Evolutionary conservation across 2,113 vertebrate genomes (phyloP).

Genomic region (Baryphthengus martii): DNA sequence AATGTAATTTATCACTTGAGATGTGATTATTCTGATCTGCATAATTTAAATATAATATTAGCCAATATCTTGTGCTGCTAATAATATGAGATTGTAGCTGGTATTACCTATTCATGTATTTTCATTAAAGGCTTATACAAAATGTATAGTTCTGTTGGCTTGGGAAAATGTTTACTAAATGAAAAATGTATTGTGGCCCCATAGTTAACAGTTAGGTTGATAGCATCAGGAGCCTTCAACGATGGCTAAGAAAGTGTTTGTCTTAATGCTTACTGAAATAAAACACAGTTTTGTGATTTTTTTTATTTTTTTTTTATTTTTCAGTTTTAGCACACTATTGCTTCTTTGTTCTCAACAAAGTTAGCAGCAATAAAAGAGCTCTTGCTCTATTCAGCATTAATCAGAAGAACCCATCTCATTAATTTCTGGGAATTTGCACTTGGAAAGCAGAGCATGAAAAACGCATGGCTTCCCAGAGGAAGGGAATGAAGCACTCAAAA

Average conservation of each 20-base stretch:
- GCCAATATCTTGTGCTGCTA: background rate
- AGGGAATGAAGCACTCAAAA: background rate
- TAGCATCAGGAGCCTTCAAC: background rate
- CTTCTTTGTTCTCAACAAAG: background rate
- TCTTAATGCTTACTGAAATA: background rate
- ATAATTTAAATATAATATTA: constrained; percentile 38
- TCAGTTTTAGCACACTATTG: background rate
- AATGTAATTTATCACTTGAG: constrained; percentile 27
- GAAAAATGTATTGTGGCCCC: background rate
- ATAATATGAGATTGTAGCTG: background rate
- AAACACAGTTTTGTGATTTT: background rate
- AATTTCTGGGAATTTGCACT: background rate
- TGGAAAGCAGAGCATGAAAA: background rate
- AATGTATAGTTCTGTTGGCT: constrained; percentile 14
- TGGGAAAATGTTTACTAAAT: constrained; percentile 12
- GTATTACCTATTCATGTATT: constrained; percentile 20
- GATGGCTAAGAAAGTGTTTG: background rate
- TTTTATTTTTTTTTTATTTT: background rate
- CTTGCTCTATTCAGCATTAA: background rate
- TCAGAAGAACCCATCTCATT: background rate
- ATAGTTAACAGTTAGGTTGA: background rate
- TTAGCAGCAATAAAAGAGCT: background rate
- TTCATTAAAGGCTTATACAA: constrained; percentile 27
- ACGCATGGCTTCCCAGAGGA: background rate
- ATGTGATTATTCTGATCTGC: background rate